Evolutionary conservation across 2,797 vertebrate genomes (phyloP), one percentile per base, ranked within the genome.

Genomic region (Phylloscopus collybita): DNA sequence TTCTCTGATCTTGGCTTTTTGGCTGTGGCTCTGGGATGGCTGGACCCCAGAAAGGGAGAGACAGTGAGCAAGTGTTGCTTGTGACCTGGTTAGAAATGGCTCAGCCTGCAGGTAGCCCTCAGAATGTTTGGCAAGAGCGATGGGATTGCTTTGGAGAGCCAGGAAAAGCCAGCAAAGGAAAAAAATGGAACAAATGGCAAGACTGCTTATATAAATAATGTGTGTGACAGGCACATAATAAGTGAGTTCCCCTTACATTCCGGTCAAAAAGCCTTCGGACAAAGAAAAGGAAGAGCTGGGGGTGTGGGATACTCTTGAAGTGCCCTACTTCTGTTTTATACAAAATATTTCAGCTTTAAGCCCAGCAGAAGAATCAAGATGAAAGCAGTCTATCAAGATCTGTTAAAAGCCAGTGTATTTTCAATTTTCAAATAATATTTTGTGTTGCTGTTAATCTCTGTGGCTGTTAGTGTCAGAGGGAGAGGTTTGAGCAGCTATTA

Each of bases 401-500:
- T 62, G 34, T 82, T 94, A 54, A 88, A 91, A 92, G 34, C 44
- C 85, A 93, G 36, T 2, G 0, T 87, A 72, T 95, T 91, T 93
- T 80, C 32, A n/a, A 38, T 83, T 89, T 69, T 79, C 81, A 57
- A 79, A 67, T 73, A 50, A 8, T 83, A 38, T 67, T 92, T 91
- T 86, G 18, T 53, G 51, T 90, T 67, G 53, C 71, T 51, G 34
- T 85, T 89, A 94, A 82, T 92, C 92, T 92, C 71, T 95, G 57
- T n/a, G 86, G 92, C 79, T 21, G 0, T 92, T 91, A 78, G 56
- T 93, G 93, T 93, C 88, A 60, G 45, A 80, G 62, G 67, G 76
- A 94, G 81, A 76, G 38, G 73, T 79, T 86, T 67, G 86, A 92
- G 86, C 75, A 76, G 76, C 78, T 97, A 74, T 93, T 95, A 91